phyloP scores from a whole-genome alignment of 2,888 invertebrate species.

The Lampropteryx suffumata region DNA sequence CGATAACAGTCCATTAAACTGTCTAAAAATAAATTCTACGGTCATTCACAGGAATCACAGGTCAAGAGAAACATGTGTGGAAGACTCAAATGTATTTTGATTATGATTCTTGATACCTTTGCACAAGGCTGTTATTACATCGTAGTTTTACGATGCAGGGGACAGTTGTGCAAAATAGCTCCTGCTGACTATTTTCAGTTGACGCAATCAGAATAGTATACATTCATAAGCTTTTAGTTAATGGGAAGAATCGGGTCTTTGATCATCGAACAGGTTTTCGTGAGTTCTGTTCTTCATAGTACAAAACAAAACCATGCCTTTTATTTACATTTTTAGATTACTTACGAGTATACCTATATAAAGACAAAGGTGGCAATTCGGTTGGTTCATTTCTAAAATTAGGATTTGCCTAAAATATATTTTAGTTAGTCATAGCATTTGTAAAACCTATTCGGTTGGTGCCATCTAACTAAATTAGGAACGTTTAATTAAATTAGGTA shows the following conservation, averaged over 20 bases:
- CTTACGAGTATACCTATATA: no score
- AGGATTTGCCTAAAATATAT: no score
- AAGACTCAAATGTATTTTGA: conserved; percentile 5
- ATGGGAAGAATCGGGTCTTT: background rate
- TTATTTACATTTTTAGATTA: no score
- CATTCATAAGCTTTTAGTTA: conserved; percentile 1
- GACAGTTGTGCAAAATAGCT: conserved; percentile 20
- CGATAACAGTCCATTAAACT: conserved; percentile 37
- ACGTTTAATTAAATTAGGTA: no score
- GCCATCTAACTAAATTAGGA: no score
- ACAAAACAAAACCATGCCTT: no score
- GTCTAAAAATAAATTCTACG: conserved; percentile 39
- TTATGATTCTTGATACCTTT: conserved; percentile 8
- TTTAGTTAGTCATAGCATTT: no score
- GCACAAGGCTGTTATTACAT: conserved; percentile 12
- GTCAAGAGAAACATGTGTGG: conserved; percentile 34
- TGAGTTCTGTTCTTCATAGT: no score
- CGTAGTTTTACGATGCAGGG: conserved; percentile 1
- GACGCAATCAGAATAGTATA: background rate
- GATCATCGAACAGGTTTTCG: background rate
- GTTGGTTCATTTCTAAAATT: no score
- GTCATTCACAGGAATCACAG: conserved; percentile 39
- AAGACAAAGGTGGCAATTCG: no score
- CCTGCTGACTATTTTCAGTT: conserved; percentile 21
- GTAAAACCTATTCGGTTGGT: no score